Evolutionary conservation across 2,113 vertebrate species (phyloP).

Genomic region (Bujurquina vittata): DNA sequence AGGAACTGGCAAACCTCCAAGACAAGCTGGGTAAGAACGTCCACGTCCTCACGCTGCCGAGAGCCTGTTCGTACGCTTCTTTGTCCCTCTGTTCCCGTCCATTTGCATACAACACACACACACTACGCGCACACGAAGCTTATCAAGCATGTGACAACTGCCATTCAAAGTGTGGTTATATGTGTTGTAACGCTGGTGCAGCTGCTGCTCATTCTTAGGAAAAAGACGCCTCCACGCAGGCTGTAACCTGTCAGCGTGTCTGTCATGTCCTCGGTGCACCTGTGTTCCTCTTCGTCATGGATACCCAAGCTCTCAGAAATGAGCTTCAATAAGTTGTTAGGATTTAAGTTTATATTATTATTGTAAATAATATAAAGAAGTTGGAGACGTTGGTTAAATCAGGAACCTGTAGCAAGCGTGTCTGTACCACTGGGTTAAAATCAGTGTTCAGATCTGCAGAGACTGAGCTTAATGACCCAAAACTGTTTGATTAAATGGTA

Average conservation of each 20-base stretch:
- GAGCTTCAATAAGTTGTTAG: accelerated
- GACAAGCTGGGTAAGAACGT: constrained; percentile 86
- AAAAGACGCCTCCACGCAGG: neutral
- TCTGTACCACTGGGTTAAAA: neutral
- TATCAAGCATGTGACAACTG: constrained; percentile 16
- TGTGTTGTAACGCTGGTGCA: neutral
- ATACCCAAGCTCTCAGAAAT: neutral
- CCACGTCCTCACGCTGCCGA: neutral
- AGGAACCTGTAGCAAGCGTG: too few relatives aligned
- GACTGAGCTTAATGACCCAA: accelerated
- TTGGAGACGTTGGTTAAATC: neutral
- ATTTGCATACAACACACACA: constrained; percentile 19
- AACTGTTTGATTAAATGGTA: neutral
- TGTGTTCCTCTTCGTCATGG: neutral
- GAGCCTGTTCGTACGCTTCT: neutral
- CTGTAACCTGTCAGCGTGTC: neutral
- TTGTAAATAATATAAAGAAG: neutral
- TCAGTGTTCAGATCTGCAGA: too few relatives aligned
- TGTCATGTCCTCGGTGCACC: neutral
- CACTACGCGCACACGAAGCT: neutral
- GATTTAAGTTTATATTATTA: neutral
- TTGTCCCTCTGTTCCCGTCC: neutral
- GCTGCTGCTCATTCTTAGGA: neutral
- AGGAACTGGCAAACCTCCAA: constrained; percentile 82
- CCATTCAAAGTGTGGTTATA: constrained; percentile 6